Evolutionary conservation across 1,140 invertebrate genomes (phyloP).

Genomic region (Cardiocondyla obscurior): DNA sequence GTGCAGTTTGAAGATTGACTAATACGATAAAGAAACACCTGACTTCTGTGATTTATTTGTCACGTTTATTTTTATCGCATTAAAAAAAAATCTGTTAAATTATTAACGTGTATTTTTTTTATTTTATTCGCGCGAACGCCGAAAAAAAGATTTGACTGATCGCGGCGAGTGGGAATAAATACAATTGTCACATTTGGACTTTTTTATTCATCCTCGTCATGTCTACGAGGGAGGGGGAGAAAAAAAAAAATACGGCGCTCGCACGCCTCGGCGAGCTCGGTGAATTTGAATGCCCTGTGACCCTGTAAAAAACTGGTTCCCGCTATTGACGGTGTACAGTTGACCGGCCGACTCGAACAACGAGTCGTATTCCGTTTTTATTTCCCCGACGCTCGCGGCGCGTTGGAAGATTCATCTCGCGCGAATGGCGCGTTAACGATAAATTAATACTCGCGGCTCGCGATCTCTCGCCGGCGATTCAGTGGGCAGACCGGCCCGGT

Average conservation of each 20-base stretch:
- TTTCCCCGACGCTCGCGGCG: neutral
- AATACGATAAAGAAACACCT: too few species aligned
- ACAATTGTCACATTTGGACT: neutral
- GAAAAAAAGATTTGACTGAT: neutral
- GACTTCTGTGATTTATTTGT: too few species aligned
- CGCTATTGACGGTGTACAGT: neutral
- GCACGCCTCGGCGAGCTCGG: neutral
- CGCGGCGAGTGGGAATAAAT: neutral
- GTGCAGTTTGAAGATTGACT: neutral
- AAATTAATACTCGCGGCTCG: too few species aligned
- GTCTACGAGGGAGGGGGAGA: too few species aligned
- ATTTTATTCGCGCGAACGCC: too few species aligned
- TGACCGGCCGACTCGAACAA: neutral
- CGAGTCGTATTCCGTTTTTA: neutral
- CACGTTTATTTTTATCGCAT: too few species aligned
- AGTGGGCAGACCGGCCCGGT: neutral
- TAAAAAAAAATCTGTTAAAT: neutral
- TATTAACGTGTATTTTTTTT: neutral
- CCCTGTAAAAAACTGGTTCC: slow-evolving; percentile 53
- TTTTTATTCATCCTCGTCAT: neutral
- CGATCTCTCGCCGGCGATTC: neutral
- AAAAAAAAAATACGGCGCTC: neutral
- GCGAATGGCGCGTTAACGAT: neutral
- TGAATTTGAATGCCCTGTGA: slow-evolving; percentile 58
- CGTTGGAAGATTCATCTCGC: neutral